phyloP scores from a whole-genome alignment of 2,113 vertebrate genomes.

The Serinus canaria region DNA sequence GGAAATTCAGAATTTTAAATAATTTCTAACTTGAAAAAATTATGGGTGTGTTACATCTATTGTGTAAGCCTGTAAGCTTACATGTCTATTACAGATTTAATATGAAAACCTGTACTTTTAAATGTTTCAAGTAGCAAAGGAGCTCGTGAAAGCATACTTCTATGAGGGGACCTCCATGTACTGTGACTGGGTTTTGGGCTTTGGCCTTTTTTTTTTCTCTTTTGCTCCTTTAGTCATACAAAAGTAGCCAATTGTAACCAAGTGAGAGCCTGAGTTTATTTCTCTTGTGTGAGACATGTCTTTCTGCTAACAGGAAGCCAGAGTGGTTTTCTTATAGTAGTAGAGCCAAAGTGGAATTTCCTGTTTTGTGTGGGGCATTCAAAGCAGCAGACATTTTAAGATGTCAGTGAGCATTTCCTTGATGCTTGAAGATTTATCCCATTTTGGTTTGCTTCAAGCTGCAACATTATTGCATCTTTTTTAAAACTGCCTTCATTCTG shows the following conservation, averaged over 20 bases:
- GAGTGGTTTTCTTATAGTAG: constrained; percentile 15
- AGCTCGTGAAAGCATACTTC: not conserved
- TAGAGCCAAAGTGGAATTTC: constrained; percentile 22
- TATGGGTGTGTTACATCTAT: accelerated
- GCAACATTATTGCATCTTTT: not conserved
- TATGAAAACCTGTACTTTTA: not conserved
- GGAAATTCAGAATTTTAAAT: not conserved
- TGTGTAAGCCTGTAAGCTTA: not conserved
- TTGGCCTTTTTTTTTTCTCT: not conserved
- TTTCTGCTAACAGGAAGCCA: constrained; percentile 36
- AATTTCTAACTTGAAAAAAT: not conserved
- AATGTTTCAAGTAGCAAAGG: not conserved
- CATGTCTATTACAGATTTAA: not conserved
- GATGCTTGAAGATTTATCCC: not conserved
- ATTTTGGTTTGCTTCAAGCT: not conserved
- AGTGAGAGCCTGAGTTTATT: not conserved
- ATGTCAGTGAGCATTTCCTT: not conserved
- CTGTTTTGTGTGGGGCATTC: not conserved
- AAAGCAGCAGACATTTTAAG: constrained; percentile 5
- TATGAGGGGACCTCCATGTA: not conserved
- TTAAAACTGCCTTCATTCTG: not conserved
- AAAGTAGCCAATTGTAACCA: not conserved
- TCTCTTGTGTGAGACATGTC: not conserved
- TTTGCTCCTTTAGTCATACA: not conserved
- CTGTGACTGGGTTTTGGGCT: not conserved